Base-by-base conservation (phyloP, 1,140 invertebrate species). In the Calephelis nemesis region DNA sequence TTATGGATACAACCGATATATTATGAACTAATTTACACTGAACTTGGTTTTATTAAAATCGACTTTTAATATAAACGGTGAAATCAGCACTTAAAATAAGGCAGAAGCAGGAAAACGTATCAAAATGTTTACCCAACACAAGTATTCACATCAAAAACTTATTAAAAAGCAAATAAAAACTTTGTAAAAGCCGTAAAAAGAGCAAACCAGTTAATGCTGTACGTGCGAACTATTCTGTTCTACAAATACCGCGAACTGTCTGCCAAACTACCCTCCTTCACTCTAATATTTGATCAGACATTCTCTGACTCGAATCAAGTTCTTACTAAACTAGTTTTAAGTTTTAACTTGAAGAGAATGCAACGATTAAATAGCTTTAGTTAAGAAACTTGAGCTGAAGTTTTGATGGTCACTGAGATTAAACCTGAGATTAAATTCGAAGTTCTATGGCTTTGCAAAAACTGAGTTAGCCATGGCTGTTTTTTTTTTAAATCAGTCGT, bases 191-290 rank as follows among this genome's bases (percentile, higher is more conserved):
- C 70, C 64, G 70, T 67, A 71, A 68, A 39, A 39, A 68, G 50
- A 67, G 70, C 40, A 71, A 49, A 62, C 64, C 58, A 13, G 47
- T 62, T 71, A 72, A 77, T 77, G 72, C 75, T 58, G 70, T 58
- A 71, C 71, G 69, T 74, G 75, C 70, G 71, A 77, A 70, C 75
- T 71, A 74, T 74, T 74, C 69, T 47, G 48, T 62, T 71, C 73
- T 69, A 72, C 70, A 77, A 77, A 74, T 74, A 73, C 73, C 73
- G 69, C 70, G 64, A 54, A 62, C 49, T 63, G 70, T 68, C 71
- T 67, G 64, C 62, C 70, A 74, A 74, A 74, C 67, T 67, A 69
- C 72, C 66, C 49, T n/a, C 73, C 30, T 40, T 45, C 54, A 11
- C 15, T 60, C 39, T 65, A 71, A 77, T 68, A 72, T 77, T 77